Base-by-base conservation (phyloP, 1,140 invertebrate species). In the Antheraea pernyi region DNA sequence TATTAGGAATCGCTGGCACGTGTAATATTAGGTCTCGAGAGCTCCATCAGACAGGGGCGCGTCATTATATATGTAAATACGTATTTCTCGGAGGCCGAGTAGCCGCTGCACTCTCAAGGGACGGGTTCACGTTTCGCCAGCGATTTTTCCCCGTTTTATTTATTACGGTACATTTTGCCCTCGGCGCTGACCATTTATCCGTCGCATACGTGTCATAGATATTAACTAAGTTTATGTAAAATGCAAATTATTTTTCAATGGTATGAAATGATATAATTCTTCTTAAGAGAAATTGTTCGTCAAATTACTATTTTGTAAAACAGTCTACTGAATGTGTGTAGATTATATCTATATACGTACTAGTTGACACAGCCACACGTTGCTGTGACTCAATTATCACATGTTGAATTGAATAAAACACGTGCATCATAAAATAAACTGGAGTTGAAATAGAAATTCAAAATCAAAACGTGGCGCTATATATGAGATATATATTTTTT, bases 61-160 rank as follows among this genome's bases (percentile, higher is more conserved):
- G 61, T 70, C 69, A 76, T 76, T 76, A 73, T 70, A 65, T 73
- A 76, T 76, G 72, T 73, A 76, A 76, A 76, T 76, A 73, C 67
- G 60, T 70, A 68, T 73, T 70, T 63, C 69, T 59, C 22, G 19
- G 30, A 53, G 65, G 48, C 48, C 65, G 48, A 22, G 18, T 63
- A 62, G 42, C 59, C 59, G 39, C n/a, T 76, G 71, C 71, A 71
- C 64, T 63, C 75, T 66, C 69, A 7, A 9, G 75, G 69, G 72
- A 76, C 68, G 60, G 71, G 68, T 64, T 71, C 62, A 61, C 59
- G 69, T 70, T 67, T 70, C 61, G 65, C 69, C 68, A 73, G 71
- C 74, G 71, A 76, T 76, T 76, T 76, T 73, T 73, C 64, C 46
- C 67, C 71, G 68, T 71, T 76, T 76, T 76, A 76, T 76, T 76